A percentile compares a stretch with the other conserved stretches of the same genome.
Evolutionary conservation across 2,888 invertebrate genomes (phyloP).

Genomic region (Sialis lutaria): DNA sequence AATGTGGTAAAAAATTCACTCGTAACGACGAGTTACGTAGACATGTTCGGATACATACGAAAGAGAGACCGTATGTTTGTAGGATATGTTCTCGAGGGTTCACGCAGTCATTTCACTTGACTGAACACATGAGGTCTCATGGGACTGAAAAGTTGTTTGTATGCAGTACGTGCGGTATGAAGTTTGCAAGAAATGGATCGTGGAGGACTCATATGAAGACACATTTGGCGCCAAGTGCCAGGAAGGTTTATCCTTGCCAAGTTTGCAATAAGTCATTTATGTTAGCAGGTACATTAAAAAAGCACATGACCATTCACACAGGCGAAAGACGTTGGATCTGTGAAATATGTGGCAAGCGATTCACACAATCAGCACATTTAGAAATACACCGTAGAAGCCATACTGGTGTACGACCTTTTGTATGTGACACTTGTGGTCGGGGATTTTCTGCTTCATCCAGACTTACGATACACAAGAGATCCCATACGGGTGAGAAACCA

Average conservation of each 20-base stretch:
- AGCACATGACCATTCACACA: slow-evolving; percentile 14
- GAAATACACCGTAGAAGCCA: slow-evolving; percentile 12
- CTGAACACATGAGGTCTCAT: slow-evolving; percentile 13
- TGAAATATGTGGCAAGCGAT: slow-evolving; percentile 11
- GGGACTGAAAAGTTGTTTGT: slow-evolving; percentile 11
- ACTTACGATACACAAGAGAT: slow-evolving; percentile 14
- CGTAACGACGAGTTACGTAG: slow-evolving; percentile 17
- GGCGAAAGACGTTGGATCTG: slow-evolving; percentile 14
- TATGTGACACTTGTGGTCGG: slow-evolving; percentile 14
- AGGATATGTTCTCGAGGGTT: slow-evolving; percentile 13
- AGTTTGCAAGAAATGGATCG: slow-evolving; percentile 13
- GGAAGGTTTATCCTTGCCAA: slow-evolving; percentile 11
- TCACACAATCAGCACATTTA: slow-evolving; percentile 12
- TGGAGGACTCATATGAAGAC: slow-evolving; percentile 13
- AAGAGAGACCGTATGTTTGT: slow-evolving; percentile 17
- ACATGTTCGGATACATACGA: slow-evolving; percentile 16
- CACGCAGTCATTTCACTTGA: slow-evolving; percentile 13
- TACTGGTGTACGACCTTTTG: slow-evolving; percentile 11
- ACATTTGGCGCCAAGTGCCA: slow-evolving; percentile 11
- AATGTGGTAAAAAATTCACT: slow-evolving; percentile 17
- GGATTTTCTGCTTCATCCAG: slow-evolving; percentile 13
- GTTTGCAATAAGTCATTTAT: slow-evolving; percentile 13
- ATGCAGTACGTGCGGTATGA: slow-evolving; percentile 12
- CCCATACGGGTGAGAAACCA: slow-evolving; percentile 14
- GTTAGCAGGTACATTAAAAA: slow-evolving; percentile 11